Evolutionary conservation across 2,113 vertebrate species (phyloP), one percentile per base, ranked within the genome.

Genomic region (Rynchops niger): DNA sequence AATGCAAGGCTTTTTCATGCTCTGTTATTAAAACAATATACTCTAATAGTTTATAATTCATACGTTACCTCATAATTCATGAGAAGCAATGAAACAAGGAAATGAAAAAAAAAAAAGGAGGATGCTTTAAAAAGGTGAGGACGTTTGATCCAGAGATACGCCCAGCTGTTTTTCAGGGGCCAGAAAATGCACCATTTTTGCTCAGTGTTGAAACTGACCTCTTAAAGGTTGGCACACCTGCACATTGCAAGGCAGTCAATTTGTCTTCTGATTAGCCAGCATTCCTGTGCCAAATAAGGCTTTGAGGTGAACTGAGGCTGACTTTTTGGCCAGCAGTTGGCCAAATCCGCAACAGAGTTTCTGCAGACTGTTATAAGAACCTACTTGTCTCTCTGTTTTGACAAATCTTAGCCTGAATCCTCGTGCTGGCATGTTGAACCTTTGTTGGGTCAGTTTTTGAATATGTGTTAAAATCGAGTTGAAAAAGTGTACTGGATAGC

Each of bases 11-110:
- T 80, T 95, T 97, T 93, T 88, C 88, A 81, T 89, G 56, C 27
- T 97, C 59, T 42, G 6, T 93, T 97, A 91, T 96, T 96, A 97
- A 95, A 98, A 87, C 53, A 94, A 79, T 62, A 65, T 90, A 20
- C 12, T 80, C 20, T 78, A 62, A 50, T 30, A 71, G 47, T 71
- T 95, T 52, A 71, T 92, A 86, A 86, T 81, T 92, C 49, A 72
- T 5, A 0, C 43, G 21, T 59, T 79, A 53, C 22, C 59, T 93
- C 49, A 42, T 96, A 97, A 95, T 93, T 96, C 88, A 88, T 9
- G 30, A 95, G 93, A 94, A 91, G 79, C 38, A 90, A 29, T 13
- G 32, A 91, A 95, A 62, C 3, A 62, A 93, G 63, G 30, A 82
- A 95, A 70, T 77, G 42, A 36, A 66, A 55, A 40, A n/a, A 85